Conservation (phyloP, 2,113 vertebrate species). For the Anolis sagrei region DNA sequence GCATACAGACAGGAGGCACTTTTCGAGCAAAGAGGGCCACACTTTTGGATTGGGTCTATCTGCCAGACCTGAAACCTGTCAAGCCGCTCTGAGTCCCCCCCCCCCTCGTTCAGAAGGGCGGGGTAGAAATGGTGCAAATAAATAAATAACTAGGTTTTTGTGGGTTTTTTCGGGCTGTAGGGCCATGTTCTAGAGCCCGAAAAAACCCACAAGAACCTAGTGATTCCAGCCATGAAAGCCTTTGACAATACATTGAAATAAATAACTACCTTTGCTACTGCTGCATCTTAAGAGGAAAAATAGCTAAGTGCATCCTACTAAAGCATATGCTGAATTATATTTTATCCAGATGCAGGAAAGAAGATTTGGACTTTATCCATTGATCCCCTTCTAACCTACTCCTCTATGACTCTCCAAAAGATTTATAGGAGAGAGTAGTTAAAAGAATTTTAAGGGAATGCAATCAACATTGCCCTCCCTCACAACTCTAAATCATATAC, state of each 20-base stretch:
- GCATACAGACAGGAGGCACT: not conserved
- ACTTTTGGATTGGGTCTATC: not conserved
- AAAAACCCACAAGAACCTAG: too few species aligned
- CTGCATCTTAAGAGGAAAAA: not conserved
- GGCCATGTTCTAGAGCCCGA: too few species aligned
- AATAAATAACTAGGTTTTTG: too few species aligned
- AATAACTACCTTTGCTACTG: not conserved
- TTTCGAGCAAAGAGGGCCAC: not conserved
- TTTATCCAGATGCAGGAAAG: not conserved
- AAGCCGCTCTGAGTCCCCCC: too few species aligned
- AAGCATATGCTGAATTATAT: not conserved
- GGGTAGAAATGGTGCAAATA: too few species aligned
- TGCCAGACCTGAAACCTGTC: not conserved
- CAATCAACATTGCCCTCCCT: not conserved
- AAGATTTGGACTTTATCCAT: constrained; percentile 19
- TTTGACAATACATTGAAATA: too few species aligned
- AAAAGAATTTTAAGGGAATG: not conserved
- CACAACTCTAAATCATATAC: constrained; percentile 49
- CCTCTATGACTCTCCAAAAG: not conserved
- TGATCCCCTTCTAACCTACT: constrained; percentile 4
- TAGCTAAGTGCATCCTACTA: not conserved
- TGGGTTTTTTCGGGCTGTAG: too few species aligned
- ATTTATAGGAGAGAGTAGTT: not conserved
- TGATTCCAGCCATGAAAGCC: too few species aligned
- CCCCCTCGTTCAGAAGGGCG: too few species aligned